Conservation (phyloP, 2,797 vertebrate species). For the Epinephelus malabaricus region DNA sequence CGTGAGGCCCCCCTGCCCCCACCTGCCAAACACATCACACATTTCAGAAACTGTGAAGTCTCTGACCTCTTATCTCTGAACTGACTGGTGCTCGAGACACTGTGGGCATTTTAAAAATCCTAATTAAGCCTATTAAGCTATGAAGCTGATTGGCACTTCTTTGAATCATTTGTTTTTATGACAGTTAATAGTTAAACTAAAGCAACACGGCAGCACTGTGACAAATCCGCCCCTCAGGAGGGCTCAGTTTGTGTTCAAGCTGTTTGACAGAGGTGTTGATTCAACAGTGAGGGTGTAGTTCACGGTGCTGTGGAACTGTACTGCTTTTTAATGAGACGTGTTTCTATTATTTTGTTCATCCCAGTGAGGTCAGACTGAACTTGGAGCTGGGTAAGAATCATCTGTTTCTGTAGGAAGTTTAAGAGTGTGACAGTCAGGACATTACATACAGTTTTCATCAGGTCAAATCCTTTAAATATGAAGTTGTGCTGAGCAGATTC, state of each 20-base stretch:
- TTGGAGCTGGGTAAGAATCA: background rate
- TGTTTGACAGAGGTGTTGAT: background rate
- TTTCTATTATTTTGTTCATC: background rate
- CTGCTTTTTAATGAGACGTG: background rate
- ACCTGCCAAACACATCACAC: background rate
- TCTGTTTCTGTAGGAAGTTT: background rate
- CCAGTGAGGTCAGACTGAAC: background rate
- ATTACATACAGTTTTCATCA: background rate
- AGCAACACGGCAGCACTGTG: too few relatives aligned
- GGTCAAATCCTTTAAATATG: background rate
- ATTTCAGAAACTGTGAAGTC: background rate
- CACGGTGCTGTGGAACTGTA: background rate
- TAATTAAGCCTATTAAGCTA: background rate
- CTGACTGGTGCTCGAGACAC: background rate
- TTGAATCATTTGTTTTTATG: background rate
- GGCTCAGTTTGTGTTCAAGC: background rate
- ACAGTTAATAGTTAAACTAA: background rate
- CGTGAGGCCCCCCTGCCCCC: slow-evolving; percentile 27
- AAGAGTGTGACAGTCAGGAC: background rate
- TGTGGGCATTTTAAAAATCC: slow-evolving; percentile 7
- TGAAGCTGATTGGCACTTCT: background rate
- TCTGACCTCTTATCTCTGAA: background rate
- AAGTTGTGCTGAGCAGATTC: background rate
- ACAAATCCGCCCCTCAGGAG: background rate
- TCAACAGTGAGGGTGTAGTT: background rate